Conservation (phyloP, 2,797 vertebrate species). For the Ctenochaetus hawaiiensis region DNA sequence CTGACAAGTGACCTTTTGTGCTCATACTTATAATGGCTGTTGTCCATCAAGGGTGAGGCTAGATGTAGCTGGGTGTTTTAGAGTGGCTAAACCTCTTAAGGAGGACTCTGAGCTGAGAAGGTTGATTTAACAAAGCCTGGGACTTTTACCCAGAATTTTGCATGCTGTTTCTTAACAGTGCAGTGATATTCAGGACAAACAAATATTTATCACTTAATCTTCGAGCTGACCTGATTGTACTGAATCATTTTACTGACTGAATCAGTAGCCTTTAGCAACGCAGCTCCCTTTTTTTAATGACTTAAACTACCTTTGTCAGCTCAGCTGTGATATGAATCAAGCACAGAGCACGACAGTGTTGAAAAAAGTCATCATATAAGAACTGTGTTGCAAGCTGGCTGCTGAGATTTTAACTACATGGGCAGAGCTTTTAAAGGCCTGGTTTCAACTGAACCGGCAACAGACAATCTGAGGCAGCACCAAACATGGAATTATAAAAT, state of each 20-base stretch:
- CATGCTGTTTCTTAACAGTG: not conserved
- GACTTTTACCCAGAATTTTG: not conserved
- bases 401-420: not conserved
- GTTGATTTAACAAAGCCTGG: not conserved
- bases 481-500: not conserved
- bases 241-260: not conserved
- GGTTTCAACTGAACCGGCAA: not conserved
- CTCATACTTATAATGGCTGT: not conserved
- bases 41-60: not conserved
- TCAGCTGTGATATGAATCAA: no score
- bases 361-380: no score
- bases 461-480: not conserved
- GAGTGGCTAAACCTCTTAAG: not conserved
- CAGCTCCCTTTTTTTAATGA: not conserved
- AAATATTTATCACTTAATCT: not conserved
- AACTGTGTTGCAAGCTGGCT: no score
- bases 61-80: not conserved
- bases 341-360: no score
- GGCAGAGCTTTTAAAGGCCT: not conserved
- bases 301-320: not conserved
- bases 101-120: not conserved
- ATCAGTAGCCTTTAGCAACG: not conserved
- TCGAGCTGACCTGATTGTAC: not conserved
- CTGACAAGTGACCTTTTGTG: not conserved
- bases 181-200: not conserved